Evolutionary conservation across 1,140 invertebrate species (phyloP).

Genomic region (Cardiocondyla obscurior): DNA sequence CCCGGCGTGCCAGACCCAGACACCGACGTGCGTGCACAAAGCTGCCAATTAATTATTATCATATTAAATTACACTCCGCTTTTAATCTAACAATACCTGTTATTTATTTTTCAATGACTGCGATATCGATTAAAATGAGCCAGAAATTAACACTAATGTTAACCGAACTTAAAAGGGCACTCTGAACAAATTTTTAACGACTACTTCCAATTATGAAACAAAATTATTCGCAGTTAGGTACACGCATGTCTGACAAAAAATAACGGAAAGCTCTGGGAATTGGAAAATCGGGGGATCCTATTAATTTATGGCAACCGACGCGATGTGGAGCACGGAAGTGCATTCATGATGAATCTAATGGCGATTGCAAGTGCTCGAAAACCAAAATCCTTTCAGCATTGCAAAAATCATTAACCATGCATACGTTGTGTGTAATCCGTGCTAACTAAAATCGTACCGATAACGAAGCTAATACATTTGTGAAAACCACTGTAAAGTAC

Average conservation of each 20-base stretch:
- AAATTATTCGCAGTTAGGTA: constrained; percentile 16
- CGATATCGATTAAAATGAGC: background rate
- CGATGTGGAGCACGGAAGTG: constrained; percentile 37
- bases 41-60: constrained; percentile 49
- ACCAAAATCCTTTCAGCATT: background rate
- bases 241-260: constrained; percentile 11
- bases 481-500: constrained; percentile 22
- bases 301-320: constrained; percentile 45
- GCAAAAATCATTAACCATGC: constrained; percentile 34
- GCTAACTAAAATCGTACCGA: constrained; percentile 1
- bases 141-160: background rate
- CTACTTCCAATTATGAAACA: background rate
- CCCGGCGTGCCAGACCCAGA: background rate
- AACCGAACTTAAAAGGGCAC: background rate
- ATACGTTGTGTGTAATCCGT: background rate
- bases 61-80: background rate
- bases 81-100: background rate
- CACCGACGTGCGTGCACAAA: background rate
- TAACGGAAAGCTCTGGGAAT: constrained; percentile 52
- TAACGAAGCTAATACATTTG: background rate
- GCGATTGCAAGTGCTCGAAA: constrained; percentile 15
- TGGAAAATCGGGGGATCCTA: background rate
- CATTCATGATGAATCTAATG: constrained; percentile 45
- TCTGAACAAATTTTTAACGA: background rate
- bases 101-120: background rate